Base-by-base conservation (phyloP, 2,797 vertebrate genomes). In the Dermochelys coriacea region DNA sequence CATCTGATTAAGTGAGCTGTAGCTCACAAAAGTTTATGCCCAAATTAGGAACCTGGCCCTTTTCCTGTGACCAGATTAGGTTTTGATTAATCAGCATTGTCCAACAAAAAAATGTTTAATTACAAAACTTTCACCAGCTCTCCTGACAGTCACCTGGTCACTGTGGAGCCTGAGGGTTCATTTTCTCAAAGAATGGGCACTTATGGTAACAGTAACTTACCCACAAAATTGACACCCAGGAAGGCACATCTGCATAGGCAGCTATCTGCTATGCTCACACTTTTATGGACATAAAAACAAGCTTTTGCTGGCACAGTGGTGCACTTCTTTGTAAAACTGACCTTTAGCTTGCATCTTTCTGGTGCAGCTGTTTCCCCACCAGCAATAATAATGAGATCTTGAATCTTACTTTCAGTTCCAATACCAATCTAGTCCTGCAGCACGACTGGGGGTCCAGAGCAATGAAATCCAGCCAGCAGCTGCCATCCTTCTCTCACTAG, bases 381-480 rank as follows among this genome's bases (percentile, higher is more conserved):
- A 64, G 49, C 78, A 82, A 0, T 9, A 78, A 5, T 2, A 77
- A 4, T 64, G 5, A 82, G 29, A 29, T 23, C 6, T 50, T 52
- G 11, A 14, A 50, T 68, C 94, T 96, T 88, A 97, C 94, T 96
- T 94, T 84, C 27, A n/a, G 81, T 52, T 49, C 78, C 29, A 0
- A 29, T 37, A 80, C 15, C 14, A 50, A 81, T 45, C 50, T 54
- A 92, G 21, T 6, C 54, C 85, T 6, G 1, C 15, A 6, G 21
- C 12, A 34, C 82, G 92, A 6, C 81, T 11, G 47, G 83, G 2
- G 16, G 50, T 7, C 7, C 21, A 71, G 15, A 94, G 80, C 86
- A 85, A 27, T 19, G 74, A 3, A 1, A 5, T 1, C 3, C 19
- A 37, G 0, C 57, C 79, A 3, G 5, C 31, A 64, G 49, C 68